phyloP scores from a whole-genome alignment of 2,113 vertebrate species.

The Pygoscelis adeliae region DNA sequence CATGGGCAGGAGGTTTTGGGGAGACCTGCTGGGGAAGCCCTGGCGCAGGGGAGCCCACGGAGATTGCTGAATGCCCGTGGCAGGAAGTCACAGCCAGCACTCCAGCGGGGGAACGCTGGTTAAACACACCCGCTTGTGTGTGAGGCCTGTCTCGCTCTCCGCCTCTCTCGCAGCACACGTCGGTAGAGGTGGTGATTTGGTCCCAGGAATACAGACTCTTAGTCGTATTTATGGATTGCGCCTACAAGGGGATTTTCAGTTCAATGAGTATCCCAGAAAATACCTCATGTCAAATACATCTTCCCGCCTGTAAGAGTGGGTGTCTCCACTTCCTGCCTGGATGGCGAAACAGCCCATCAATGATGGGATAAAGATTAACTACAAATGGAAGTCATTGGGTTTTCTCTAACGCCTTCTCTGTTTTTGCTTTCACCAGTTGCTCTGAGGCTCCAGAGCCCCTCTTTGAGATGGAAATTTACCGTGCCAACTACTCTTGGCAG shows the following conservation, averaged over 20 bases:
- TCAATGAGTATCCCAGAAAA: constrained; percentile 39
- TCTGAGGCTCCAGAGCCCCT: not conserved
- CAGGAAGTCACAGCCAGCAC: not conserved
- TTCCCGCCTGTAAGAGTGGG: not conserved
- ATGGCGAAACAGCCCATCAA: not conserved
- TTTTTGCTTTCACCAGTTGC: not conserved
- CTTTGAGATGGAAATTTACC: not conserved
- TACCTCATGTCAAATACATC: not conserved
- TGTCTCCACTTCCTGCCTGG: not conserved
- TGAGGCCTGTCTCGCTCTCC: not conserved
- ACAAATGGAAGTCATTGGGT: not conserved
- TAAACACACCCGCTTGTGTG: not conserved
- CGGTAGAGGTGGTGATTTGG: not conserved
- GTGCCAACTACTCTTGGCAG: not conserved
- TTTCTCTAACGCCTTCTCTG: not conserved
- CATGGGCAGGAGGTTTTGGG: not conserved
- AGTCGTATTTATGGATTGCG: not conserved
- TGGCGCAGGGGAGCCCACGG: not conserved
- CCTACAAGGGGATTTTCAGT: not conserved
- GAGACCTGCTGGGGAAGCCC: not conserved
- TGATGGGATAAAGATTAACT: constrained; percentile 9
- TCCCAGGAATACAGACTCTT: not conserved
- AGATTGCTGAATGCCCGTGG: not conserved
- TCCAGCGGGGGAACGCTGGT: accelerated
- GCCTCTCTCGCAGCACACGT: not conserved